Conservation (phyloP, 2,113 vertebrate species). For the Malaclemys terrapin region DNA sequence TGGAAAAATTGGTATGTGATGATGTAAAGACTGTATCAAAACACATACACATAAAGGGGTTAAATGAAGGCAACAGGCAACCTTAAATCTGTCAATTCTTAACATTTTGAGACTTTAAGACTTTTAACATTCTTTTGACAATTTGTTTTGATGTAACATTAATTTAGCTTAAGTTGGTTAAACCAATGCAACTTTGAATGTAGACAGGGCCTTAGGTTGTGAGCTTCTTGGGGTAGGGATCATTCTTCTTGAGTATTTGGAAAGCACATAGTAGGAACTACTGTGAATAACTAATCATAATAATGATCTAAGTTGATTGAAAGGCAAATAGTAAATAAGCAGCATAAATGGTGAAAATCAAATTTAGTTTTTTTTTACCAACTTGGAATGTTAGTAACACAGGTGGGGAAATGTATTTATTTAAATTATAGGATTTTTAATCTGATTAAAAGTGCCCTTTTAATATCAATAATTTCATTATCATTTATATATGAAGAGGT, state of each 20-base stretch:
- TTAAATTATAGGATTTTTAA: neutral
- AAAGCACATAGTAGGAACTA: neutral
- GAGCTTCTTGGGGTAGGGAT: neutral
- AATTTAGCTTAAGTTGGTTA: neutral
- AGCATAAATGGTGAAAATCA: neutral
- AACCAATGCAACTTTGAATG: neutral
- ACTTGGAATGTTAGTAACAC: neutral
- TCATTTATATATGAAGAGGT: neutral
- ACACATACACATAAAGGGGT: neutral
- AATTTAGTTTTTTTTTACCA: neutral
- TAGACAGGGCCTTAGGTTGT: neutral
- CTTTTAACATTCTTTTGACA: neutral
- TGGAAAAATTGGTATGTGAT: neutral
- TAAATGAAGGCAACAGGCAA: neutral
- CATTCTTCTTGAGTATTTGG: neutral
- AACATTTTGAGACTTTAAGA: neutral
- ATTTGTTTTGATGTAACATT: no score
- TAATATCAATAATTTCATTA: neutral
- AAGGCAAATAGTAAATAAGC: neutral
- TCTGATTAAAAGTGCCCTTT: neutral
- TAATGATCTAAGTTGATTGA: neutral
- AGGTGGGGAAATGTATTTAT: neutral
- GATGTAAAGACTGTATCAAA: neutral
- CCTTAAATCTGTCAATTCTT: neutral
- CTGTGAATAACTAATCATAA: neutral